Percentiles rank a stretch among this genome's conserved stretches.
phyloP scores from a whole-genome alignment of 37 sponge, comb jelly and placozoan species.

The Oscarella lobularis region DNA sequence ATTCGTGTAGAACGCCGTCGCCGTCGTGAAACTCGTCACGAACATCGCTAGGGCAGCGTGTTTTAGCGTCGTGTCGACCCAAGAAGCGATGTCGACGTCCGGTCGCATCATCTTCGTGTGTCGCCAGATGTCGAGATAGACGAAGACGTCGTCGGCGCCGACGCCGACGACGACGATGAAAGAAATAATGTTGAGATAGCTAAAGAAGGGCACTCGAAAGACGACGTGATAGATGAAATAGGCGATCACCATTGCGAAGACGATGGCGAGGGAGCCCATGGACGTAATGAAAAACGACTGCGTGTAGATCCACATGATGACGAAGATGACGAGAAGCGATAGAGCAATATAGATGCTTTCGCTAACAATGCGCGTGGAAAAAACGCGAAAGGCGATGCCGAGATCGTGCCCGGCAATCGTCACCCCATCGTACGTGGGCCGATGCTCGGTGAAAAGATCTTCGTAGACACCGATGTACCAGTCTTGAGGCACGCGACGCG shows the following conservation, averaged over 20 bases:
- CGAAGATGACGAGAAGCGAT: not conserved
- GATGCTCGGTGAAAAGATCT: not conserved
- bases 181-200: not conserved
- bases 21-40: not conserved
- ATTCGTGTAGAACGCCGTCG: not conserved
- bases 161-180: slow-evolving; percentile 2
- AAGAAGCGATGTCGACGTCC: not conserved
- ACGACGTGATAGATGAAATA: not conserved
- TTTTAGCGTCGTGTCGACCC: not conserved
- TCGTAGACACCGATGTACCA: not conserved
- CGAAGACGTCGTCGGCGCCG: slow-evolving; percentile 3
- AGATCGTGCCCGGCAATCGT: not conserved
- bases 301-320: not conserved
- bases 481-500: not conserved
- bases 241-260: not conserved
- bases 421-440: not conserved
- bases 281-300: not conserved
- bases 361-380: not conserved
- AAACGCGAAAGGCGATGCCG: not conserved
- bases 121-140: slow-evolving; percentile 1
- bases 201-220: not conserved
- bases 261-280: not conserved
- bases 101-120: not conserved
- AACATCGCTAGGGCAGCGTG: not conserved
- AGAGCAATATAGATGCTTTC: not conserved